Evolutionary conservation across 23 tunicate species (phyloP).

Genomic region (Ascidia mentula): DNA sequence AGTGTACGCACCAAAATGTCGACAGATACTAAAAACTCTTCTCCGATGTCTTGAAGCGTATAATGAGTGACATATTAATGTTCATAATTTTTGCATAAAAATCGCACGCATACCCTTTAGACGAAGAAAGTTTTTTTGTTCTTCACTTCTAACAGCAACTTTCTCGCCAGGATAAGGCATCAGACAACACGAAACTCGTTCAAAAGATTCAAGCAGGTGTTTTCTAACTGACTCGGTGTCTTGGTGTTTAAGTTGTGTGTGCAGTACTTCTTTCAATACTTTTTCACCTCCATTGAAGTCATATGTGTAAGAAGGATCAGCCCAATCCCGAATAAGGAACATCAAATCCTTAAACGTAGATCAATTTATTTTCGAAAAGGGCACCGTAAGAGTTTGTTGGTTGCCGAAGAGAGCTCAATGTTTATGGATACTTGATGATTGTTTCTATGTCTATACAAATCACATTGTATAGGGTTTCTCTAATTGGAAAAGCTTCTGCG

Average conservation of each 20-base stretch:
- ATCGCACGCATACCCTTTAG: background rate
- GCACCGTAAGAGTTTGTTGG: no score
- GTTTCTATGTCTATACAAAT: no score
- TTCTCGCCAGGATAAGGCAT: conserved; percentile 45
- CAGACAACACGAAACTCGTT: conserved; percentile 33
- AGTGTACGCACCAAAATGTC: background rate
- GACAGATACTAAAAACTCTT: background rate
- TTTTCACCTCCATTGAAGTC: conserved; percentile 37
- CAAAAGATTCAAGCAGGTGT: conserved; percentile 20
- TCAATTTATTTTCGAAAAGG: no score
- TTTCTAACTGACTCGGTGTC: conserved; percentile 18
- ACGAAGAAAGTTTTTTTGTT: background rate
- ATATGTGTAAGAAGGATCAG: conserved; percentile 21
- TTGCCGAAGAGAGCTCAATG: no score
- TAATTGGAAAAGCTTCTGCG: no score
- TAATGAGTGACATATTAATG: no score
- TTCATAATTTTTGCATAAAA: no score
- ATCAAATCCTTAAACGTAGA: conserved; percentile 4
- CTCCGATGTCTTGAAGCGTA: background rate
- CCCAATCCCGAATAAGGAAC: conserved; percentile 49
- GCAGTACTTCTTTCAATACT: conserved; percentile 23
- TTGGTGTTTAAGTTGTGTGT: conserved; percentile 11
- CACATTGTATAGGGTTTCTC: no score
- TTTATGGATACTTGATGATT: no score
- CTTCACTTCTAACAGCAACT: conserved; percentile 14